phyloP scores from a whole-genome alignment of 2,888 invertebrate species.

The Schizotus pectinicornis region DNA sequence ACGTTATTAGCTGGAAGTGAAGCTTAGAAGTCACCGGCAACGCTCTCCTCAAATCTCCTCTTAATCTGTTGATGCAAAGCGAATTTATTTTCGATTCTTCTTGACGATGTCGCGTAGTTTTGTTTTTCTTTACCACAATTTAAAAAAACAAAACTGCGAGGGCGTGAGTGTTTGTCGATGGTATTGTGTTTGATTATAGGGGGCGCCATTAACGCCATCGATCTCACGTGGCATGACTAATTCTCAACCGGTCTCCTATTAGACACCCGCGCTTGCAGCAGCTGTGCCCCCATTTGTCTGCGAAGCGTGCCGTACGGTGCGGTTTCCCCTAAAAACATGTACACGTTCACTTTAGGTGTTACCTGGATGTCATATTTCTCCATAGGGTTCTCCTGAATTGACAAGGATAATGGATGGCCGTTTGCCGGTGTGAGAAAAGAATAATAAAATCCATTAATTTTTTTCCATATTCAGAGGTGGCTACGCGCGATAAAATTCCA shows the following conservation, averaged over 20 bases:
- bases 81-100: too few relatives aligned
- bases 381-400: constrained; percentile 13
- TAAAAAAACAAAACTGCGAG: constrained; percentile 31
- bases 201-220: constrained; percentile 51
- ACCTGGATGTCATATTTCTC: constrained; percentile 27
- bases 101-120: too few relatives aligned
- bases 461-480: neutral
- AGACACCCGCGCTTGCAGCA: constrained; percentile 48
- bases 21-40: too few relatives aligned
- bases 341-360: constrained; percentile 18
- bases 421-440: constrained; percentile 13
- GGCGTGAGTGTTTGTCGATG: constrained; percentile 36
- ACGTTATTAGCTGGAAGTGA: too few relatives aligned
- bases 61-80: too few relatives aligned
- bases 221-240: constrained; percentile 53
- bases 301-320: constrained; percentile 30
- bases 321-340: constrained; percentile 26
- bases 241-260: constrained; percentile 49
- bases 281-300: constrained; percentile 52
- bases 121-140: neutral
- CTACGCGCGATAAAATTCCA: too few relatives aligned
- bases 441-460: constrained; percentile 23
- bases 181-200: constrained; percentile 48
- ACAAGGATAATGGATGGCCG: constrained; percentile 24
- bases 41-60: too few relatives aligned